phyloP scores from a whole-genome alignment of 2,797 vertebrate species.

The Neostethus bicornis region DNA sequence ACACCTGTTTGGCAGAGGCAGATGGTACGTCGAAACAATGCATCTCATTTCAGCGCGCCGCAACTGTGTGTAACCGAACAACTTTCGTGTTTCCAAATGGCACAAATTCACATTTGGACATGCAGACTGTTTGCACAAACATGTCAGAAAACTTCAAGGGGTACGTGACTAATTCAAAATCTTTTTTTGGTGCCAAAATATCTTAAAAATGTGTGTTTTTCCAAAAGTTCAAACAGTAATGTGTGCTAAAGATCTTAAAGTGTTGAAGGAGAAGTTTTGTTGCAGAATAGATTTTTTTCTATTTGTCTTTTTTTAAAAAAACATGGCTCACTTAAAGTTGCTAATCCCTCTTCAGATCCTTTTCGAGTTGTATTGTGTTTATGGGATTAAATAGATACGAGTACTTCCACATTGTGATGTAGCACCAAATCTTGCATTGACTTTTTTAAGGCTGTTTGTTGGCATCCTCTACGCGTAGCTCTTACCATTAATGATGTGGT shows the following conservation, averaged over 20 bases:
- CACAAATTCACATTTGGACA: conserved; percentile 54
- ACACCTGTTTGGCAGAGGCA: conserved; percentile 68
- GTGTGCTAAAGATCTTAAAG: conserved; percentile 27
- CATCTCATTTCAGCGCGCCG: conserved; percentile 62
- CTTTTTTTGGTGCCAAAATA: conserved; percentile 20
- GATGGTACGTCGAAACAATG: conserved; percentile 67
- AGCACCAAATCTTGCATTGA: conserved; percentile 12
- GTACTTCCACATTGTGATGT: conserved; percentile 17
- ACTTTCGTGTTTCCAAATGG: conserved; percentile 56
- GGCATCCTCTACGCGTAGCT: conserved; percentile 22
- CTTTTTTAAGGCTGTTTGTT: conserved; percentile 12
- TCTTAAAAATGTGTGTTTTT: conserved; percentile 12
- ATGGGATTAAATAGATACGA: conserved; percentile 13
- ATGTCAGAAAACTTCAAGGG: conserved; percentile 34
- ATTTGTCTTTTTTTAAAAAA: background rate
- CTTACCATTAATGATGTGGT: conserved; percentile 40
- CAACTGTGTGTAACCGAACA: conserved; percentile 54
- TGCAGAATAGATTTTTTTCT: no score
- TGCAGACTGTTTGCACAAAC: conserved; percentile 38
- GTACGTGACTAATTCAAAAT: conserved; percentile 35
- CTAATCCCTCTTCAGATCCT: background rate
- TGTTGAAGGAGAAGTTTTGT: no score
- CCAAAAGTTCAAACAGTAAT: conserved; percentile 5
- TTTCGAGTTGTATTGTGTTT: background rate
- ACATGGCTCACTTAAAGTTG: background rate